Conservation (phyloP, 53 echinoderm and acorn worm species). For the Astropecten irregularis region DNA sequence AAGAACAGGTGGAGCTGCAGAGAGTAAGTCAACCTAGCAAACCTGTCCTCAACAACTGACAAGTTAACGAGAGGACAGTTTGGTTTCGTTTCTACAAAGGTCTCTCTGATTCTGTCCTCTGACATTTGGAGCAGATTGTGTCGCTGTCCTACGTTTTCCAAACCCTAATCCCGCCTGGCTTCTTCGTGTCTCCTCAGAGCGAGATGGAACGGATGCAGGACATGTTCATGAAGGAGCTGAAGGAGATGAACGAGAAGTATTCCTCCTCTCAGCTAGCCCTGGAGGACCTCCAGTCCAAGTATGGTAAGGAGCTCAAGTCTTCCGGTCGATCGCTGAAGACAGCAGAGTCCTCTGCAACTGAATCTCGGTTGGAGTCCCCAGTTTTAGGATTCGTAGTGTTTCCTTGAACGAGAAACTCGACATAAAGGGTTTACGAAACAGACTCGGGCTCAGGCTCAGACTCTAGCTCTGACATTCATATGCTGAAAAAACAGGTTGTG, state of each 20-base stretch:
- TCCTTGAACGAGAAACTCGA: too few species aligned
- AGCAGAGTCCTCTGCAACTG: not conserved
- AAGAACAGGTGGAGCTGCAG: slow-evolving; percentile 71
- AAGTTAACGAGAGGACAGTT: not conserved
- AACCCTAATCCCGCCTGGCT: too few species aligned
- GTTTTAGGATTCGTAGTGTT: not conserved
- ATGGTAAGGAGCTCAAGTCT: slow-evolving; percentile 62
- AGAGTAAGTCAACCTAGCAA: slow-evolving; percentile 54
- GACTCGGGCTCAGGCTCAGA: too few species aligned
- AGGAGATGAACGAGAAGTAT: slow-evolving; percentile 97
- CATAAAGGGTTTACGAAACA: too few species aligned
- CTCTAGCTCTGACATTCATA: too few species aligned
- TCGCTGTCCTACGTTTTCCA: too few species aligned
- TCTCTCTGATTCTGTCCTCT: too few species aligned
- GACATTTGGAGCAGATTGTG: too few species aligned
- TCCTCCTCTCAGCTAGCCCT: slow-evolving; percentile 83
- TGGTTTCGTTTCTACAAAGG: too few species aligned
- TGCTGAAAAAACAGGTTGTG: too few species aligned
- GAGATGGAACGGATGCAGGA: slow-evolving; percentile 95
- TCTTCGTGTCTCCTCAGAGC: too few species aligned
- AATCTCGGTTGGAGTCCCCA: not conserved
- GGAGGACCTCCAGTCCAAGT: slow-evolving; percentile 82
- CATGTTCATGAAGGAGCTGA: slow-evolving; percentile 97
- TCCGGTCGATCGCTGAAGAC: not conserved
- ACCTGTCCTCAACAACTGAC: not conserved